Base-by-base conservation (phyloP, 2,888 invertebrate species). In the Catocala nupta region DNA sequence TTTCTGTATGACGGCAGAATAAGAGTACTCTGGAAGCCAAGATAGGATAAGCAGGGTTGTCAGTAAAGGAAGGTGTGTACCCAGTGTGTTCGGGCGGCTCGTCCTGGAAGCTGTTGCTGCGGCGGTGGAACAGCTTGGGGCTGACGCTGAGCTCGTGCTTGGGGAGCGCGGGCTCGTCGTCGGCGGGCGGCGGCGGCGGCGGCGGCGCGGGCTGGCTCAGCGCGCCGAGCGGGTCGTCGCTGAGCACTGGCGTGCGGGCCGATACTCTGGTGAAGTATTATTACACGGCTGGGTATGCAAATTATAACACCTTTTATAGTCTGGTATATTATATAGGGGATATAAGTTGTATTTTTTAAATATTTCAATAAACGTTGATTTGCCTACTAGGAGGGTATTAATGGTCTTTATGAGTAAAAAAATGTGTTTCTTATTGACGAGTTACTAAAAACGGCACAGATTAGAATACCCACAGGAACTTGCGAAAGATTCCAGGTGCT, bases 201-300 rank as follows among this genome's bases (percentile, higher is more conserved):
- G 58, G 8, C 55, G 10, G 13, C 0, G 49, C 63, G 0, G 71
- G 58, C 55, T 90, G 92, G 61, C 95, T 89, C 1, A 98, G 93
- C 5, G 98, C 98, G 6, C 98, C 99, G 25, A 99, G 92, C 0
- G 99, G 99, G 92, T 99, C 99, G 88, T 98, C 98, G 82, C 97
- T 96, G 0, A 98, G 97, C 0, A 99, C 98, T 0, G 98, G 97
- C 3, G 98, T 98, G 61, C 98, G 95, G 43, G 96, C 96, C 0
- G 97, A 96, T 53, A 96, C 90, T 81, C 96, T 96, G 83, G 25
- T 9, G 9, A 13, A 39, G 5, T 42, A 11, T 9, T 50, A 50
- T 34, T 50, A 5, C 12, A 50, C 1, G 25, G 1, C 25, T 25
- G 25, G 25, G 4, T 25, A 25, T 25, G 25, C 25, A 25, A 25